Evolutionary conservation across 2,113 vertebrate genomes (phyloP), one percentile per base, ranked within the genome.

Genomic region (Probosciger aterrimus): DNA sequence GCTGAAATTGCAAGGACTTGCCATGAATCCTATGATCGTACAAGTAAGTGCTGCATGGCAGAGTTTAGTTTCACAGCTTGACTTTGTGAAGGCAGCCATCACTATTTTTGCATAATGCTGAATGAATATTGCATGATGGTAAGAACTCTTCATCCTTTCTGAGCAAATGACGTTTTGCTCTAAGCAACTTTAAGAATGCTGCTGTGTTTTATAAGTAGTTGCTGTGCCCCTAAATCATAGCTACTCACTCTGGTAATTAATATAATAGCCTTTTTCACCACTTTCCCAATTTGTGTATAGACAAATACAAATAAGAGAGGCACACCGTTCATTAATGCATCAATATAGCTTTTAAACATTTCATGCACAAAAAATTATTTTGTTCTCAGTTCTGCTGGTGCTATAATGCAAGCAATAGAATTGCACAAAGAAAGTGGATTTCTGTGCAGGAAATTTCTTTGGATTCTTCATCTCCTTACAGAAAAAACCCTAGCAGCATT

Each of bases 1-100:
- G 99, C 99, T 50, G 99, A 99, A 97, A 99, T 99, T 63, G 98
- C 99, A 25, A 98, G 98, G n/a, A 99, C 99, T 27, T 99, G 99
- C 76, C 99, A 99, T 3, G 99, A 99, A 88, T 99, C 99, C 10
- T 99, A 99, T 19, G 97, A 98, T 59, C 98, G 99, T 31, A 99
- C 99, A 2, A 98, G 99, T 99, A 96, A 98, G 98, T 92, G 18
- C 55, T 23, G 0, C 11, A 0, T 1, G 11, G 25, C 8, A 4
- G 69, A 55, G 81, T 44, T 35, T 3, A 37, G n/a, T 57, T 75
- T 44, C 68, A 1, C 27, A 8, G 23, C 19, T 64, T 18, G 71
- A 37, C 46, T 31, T 49, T 4, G 2, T 27, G 50, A 52, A 46
- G 87, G 53, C 71, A 82, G 23, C 14, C 55, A 2, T 24, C 1